Conservation (phyloP, 2,797 vertebrate species). For the Poecile montanus region DNA sequence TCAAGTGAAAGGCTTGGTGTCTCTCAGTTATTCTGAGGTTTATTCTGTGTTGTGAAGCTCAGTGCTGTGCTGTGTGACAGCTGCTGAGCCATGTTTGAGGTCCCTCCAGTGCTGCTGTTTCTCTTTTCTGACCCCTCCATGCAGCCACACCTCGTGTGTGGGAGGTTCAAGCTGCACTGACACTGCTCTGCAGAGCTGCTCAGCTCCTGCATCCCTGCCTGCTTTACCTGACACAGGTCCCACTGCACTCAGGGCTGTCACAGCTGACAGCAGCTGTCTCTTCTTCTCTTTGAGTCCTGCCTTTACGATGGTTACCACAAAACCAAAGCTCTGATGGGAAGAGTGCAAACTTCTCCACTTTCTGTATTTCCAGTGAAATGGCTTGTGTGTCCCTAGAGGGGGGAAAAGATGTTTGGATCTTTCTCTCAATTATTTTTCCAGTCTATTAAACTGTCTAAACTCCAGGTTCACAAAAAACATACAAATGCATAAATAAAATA, state of each 20-base stretch:
- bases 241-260: not conserved
- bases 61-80: not conserved
- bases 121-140: not conserved
- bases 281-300: not conserved
- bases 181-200: not conserved
- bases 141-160: not conserved
- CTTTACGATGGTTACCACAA: not conserved
- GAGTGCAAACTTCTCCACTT: not conserved
- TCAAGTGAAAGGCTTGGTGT: not conserved
- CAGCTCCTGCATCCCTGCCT: not conserved
- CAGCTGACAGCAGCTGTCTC: not conserved
- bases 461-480: constrained; percentile 13
- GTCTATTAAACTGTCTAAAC: constrained; percentile 59
- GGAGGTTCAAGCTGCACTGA: not conserved
- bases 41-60: not conserved
- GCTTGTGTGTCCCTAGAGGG: not conserved
- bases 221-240: not conserved
- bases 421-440: constrained; percentile 70
- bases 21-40: not conserved
- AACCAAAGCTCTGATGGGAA: not conserved
- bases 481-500: constrained; percentile 24
- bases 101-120: not conserved
- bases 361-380: constrained; percentile 22
- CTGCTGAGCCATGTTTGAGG: not conserved
- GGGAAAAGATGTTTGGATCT: constrained; percentile 16